phyloP scores from a whole-genome alignment of 2,113 vertebrate species.

The Austrofundulus limnaeus region DNA sequence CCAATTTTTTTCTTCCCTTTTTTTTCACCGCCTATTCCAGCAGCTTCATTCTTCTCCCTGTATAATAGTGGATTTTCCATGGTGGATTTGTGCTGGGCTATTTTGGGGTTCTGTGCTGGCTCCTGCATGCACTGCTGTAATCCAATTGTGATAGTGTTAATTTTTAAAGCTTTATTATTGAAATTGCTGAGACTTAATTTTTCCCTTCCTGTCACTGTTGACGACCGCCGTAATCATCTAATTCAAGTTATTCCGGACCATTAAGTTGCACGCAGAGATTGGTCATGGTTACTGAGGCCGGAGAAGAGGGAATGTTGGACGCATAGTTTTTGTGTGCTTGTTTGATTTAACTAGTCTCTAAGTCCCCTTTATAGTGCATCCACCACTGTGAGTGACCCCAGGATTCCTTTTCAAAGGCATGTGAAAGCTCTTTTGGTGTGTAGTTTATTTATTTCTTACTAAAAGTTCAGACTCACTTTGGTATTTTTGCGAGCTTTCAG shows the following conservation, averaged over 20 bases:
- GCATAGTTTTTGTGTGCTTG: constrained; percentile 19
- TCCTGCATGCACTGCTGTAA: constrained; percentile 63
- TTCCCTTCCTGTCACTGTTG: constrained; percentile 68
- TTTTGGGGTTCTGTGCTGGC: constrained; percentile 58
- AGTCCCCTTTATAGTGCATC: constrained; percentile 5
- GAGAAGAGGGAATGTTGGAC: constrained; percentile 16
- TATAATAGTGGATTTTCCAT: constrained; percentile 75
- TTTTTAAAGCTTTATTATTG: constrained; percentile 78
- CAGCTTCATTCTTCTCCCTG: constrained; percentile 70
- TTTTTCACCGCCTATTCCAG: constrained; percentile 45
- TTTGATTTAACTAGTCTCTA: constrained; percentile 25
- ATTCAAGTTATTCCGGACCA: constrained; percentile 72
- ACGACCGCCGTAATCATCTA: constrained; percentile 65
- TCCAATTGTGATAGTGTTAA: constrained; percentile 76
- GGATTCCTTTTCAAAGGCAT: constrained; percentile 27
- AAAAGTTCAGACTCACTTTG: constrained; percentile 10
- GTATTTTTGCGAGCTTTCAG: constrained; percentile 14
- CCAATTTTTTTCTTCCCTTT: constrained; percentile 29
- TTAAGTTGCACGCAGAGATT: constrained; percentile 61
- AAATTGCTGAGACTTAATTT: constrained; percentile 77
- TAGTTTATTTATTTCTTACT: constrained; percentile 16
- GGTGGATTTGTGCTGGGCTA: constrained; percentile 72
- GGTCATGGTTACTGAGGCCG: constrained; percentile 49
- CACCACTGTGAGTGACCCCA: constrained; percentile 16
- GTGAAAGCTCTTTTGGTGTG: constrained; percentile 33